A percentile compares a stretch with the other conserved stretches of the same genome.
phyloP scores from a whole-genome alignment of 1,140 invertebrate genomes.

The Bursaphelenchus mucronatus region DNA sequence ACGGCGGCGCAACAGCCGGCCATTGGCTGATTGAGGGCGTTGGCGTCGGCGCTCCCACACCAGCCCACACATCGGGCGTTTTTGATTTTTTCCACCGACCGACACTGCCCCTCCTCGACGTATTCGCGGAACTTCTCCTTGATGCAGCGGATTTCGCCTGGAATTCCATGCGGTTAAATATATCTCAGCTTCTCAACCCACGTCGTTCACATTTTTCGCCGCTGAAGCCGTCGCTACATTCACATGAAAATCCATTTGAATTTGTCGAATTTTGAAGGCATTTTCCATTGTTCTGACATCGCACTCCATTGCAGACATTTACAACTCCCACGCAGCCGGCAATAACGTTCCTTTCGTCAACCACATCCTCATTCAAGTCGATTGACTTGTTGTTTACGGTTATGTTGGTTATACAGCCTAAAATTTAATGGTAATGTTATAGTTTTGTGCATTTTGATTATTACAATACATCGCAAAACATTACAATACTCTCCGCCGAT shows the following conservation, averaged over 20 bases:
- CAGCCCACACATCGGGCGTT: conserved; percentile 76
- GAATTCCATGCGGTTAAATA: too few relatives aligned
- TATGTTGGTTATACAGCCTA: conserved; percentile 86
- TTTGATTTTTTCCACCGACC: conserved; percentile 79
- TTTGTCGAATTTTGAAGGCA: conserved; percentile 71
- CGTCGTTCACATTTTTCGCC: conserved; percentile 80
- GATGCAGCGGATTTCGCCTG: conserved; percentile 72
- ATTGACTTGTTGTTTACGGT: conserved; percentile 88
- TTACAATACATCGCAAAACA: too few relatives aligned
- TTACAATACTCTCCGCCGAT: too few relatives aligned
- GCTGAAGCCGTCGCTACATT: conserved; percentile 78
- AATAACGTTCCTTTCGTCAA: conserved; percentile 69
- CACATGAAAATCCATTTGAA: conserved; percentile 76
- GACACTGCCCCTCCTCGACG: conserved; percentile 80
- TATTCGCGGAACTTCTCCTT: conserved; percentile 84
- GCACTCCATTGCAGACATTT: conserved; percentile 76
- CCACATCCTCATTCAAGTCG: conserved; percentile 76
- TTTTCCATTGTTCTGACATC: conserved; percentile 76
- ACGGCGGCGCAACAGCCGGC: conserved; percentile 49
- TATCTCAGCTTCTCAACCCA: neutral
- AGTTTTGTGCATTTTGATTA: too few relatives aligned
- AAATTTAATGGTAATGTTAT: conserved; percentile 11
- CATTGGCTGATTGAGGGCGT: neutral
- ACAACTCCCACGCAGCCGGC: conserved; percentile 42
- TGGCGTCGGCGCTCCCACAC: conserved; percentile 62